A percentile compares a stretch with the other conserved stretches of the same genome.
Conservation (phyloP, 2,797 vertebrate genomes). For the Squalus acanthias region DNA sequence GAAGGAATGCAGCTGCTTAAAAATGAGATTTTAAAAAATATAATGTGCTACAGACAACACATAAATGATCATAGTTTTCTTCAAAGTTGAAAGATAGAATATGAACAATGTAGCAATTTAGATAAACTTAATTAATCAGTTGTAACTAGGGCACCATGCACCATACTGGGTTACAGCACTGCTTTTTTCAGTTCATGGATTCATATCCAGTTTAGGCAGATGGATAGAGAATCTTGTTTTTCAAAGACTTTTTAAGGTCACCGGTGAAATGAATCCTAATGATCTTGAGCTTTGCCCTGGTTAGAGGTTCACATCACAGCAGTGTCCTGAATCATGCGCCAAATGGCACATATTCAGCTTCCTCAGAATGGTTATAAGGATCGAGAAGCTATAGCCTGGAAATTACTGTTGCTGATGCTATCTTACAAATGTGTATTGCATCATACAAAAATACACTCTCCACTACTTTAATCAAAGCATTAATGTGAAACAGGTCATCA, state of each 20-base stretch:
- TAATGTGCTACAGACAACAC: background rate
- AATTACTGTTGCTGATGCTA: background rate
- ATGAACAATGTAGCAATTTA: background rate
- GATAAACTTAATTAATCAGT: background rate
- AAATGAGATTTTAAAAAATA: background rate
- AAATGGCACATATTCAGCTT: background rate
- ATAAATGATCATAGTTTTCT: background rate
- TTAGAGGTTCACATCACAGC: background rate
- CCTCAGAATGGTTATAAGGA: background rate
- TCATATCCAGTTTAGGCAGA: background rate
- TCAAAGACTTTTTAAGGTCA: conserved; percentile 23
- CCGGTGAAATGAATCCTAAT: background rate
- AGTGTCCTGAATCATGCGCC: background rate
- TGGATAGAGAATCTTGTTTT: background rate
- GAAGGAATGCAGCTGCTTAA: background rate
- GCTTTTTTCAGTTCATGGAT: background rate
- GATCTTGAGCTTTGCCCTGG: background rate
- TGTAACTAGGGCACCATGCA: background rate
- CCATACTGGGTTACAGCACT: background rate
- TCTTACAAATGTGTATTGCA: background rate
- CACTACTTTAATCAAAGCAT: background rate
- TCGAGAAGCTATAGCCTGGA: background rate
- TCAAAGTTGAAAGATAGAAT: background rate
- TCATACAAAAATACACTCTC: background rate
- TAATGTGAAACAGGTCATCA: too few relatives aligned